These are phyloP conservation scores for Equus przewalskii DNA, from an alignment of 2,113 vertebrate species.

Conservation along the genomic window DNA sequence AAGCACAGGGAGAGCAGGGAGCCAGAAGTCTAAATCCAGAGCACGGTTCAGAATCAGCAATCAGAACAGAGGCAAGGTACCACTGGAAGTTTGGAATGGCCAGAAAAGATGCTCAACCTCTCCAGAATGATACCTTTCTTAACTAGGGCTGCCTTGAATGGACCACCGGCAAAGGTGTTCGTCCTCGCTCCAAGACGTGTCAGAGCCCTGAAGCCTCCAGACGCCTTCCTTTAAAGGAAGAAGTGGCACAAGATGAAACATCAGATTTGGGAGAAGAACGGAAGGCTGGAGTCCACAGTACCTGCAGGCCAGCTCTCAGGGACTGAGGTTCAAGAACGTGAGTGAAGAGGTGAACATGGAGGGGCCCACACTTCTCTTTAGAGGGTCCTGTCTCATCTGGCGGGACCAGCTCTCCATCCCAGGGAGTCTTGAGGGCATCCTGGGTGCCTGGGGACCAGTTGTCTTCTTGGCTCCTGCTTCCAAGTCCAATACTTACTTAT, in stretches of 20 bases:
- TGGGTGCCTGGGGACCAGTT: neutral
- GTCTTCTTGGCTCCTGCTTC: neutral
- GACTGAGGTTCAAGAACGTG: neutral
- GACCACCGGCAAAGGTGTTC: neutral
- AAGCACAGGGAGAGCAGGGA: neutral
- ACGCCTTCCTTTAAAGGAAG: neutral
- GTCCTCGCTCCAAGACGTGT: neutral
- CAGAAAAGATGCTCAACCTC: neutral
- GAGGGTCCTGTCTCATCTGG: rapidly evolving
- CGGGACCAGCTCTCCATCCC: neutral
- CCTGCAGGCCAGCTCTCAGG: neutral
- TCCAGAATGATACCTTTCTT: neutral
- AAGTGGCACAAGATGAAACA: rapidly evolving
- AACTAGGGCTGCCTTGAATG: neutral
- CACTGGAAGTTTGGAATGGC: rapidly evolving
- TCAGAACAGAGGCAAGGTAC: neutral
- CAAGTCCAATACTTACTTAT: neutral
- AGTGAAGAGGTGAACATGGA: rapidly evolving
- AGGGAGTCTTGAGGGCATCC: neutral
- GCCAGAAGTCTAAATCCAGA: neutral
- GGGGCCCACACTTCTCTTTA: rapidly evolving
- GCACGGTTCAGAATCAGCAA: too few species aligned
- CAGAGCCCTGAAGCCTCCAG: neutral
- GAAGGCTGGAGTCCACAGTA: neutral
- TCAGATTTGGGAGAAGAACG: neutral